Evolutionary conservation across 1,140 invertebrate species (phyloP).

Genomic region (Pseudomyrmex flavicornis): DNA sequence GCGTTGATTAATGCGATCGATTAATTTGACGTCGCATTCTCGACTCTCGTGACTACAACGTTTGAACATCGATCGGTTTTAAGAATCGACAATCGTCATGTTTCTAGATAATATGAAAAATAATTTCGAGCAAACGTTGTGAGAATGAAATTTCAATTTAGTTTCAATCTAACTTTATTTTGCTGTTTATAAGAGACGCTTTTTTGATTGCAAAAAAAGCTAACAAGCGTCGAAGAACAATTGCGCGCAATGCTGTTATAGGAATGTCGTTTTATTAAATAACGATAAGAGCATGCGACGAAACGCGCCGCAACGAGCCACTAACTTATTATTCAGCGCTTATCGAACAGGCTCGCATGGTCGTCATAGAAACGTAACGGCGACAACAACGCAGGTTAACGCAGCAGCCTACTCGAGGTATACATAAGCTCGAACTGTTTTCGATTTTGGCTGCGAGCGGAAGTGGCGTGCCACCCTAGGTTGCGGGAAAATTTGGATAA

Average conservation of each 20-base stretch:
- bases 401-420: slow-evolving; percentile 48
- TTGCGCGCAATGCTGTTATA: background rate
- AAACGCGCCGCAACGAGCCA: slow-evolving; percentile 15
- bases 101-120: background rate
- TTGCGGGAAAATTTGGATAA: slow-evolving; percentile 33
- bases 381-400: slow-evolving; percentile 64
- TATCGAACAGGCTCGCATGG: slow-evolving; percentile 72
- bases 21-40: background rate
- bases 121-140: background rate
- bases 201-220: slow-evolving; percentile 2
- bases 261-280: background rate
- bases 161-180: background rate
- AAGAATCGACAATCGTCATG: background rate
- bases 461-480: background rate
- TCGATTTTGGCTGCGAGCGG: slow-evolving; percentile 6
- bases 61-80: background rate
- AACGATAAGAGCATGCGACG: background rate
- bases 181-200: background rate
- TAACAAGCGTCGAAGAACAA: background rate
- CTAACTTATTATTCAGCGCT: slow-evolving; percentile 75
- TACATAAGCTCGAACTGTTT: slow-evolving; percentile 1
- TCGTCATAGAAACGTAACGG: slow-evolving; percentile 71
- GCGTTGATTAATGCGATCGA: background rate
- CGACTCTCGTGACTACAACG: background rate
- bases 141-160: background rate